phyloP scores from a whole-genome alignment of 2,888 invertebrate species.

The Gymnosoma rotundatum region DNA sequence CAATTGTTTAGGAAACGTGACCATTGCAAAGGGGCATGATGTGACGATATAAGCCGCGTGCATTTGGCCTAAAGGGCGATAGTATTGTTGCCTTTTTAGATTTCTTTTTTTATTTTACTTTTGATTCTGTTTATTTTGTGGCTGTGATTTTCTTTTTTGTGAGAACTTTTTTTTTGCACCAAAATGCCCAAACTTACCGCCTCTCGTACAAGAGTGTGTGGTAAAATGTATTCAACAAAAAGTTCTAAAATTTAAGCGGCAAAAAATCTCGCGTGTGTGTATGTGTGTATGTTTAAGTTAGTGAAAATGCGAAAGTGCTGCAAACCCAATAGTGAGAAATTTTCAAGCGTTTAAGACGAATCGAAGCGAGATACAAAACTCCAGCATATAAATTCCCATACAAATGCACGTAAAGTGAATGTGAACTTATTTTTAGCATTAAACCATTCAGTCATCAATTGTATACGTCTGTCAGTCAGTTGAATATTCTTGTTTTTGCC shows the following conservation, averaged over 20 bases:
- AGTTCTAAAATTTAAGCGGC: constrained; percentile 25
- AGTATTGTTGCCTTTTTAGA: constrained; percentile 64
- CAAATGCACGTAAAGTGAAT: neutral
- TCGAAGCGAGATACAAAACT: neutral
- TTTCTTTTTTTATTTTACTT: neutral
- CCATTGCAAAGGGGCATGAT: constrained; percentile 67
- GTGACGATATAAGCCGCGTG: constrained; percentile 70
- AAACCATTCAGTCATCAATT: constrained; percentile 35
- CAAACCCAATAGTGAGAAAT: neutral
- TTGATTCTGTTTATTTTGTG: neutral
- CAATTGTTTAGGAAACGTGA: constrained; percentile 70
- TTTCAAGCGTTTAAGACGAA: constrained; percentile 22
- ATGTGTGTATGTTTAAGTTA: neutral
- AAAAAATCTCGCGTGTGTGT: constrained; percentile 21
- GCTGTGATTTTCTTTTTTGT: constrained; percentile 38
- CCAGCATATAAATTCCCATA: neutral
- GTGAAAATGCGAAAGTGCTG: neutral
- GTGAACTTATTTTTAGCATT: constrained; percentile 22
- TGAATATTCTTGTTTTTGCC: constrained; percentile 28
- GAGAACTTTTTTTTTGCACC: constrained; percentile 24
- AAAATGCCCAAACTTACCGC: neutral
- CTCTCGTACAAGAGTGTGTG: neutral
- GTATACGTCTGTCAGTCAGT: constrained; percentile 25
- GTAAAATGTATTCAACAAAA: constrained; percentile 9
- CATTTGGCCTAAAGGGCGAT: constrained; percentile 65